These are phyloP conservation scores for Campylomormyrus tamandua DNA, from an alignment of 2,113 vertebrate species.

Conservation along the genomic window DNA sequence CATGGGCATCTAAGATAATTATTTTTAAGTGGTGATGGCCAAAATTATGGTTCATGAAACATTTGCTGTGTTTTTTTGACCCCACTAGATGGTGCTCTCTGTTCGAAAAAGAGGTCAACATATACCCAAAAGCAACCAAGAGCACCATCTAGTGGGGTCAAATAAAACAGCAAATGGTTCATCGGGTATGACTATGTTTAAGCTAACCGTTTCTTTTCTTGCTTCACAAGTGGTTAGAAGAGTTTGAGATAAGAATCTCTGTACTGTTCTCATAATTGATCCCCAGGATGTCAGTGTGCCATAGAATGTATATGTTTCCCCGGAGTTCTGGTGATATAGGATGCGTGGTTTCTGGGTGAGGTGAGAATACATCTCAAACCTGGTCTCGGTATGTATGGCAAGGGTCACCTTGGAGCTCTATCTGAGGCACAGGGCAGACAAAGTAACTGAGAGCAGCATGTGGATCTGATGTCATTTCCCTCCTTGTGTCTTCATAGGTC, in stretches of 20 bases:
- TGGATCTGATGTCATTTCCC: background rate
- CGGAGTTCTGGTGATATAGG: background rate
- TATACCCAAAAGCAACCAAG: background rate
- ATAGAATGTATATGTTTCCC: background rate
- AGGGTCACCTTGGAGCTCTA: background rate
- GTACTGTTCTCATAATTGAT: background rate
- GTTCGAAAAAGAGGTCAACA: background rate
- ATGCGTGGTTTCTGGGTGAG: background rate
- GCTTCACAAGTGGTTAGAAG: background rate
- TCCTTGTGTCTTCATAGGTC: slow-evolving; percentile 60
- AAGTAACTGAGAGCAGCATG: background rate
- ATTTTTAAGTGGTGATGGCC: background rate
- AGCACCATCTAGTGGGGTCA: background rate
- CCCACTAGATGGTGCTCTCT: background rate
- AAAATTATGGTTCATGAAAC: background rate
- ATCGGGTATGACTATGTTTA: background rate
- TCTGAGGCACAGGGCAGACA: background rate
- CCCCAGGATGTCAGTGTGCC: background rate
- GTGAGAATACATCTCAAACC: background rate
- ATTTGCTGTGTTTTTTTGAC: background rate
- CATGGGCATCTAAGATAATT: background rate
- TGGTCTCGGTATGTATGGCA: background rate
- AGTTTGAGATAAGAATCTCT: background rate
- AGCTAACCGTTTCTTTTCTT: background rate
- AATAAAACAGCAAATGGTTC: background rate